Evolutionary conservation across 2,888 invertebrate species (phyloP), one percentile per base, ranked within the genome.

Genomic region (Ormyrus labotus): DNA sequence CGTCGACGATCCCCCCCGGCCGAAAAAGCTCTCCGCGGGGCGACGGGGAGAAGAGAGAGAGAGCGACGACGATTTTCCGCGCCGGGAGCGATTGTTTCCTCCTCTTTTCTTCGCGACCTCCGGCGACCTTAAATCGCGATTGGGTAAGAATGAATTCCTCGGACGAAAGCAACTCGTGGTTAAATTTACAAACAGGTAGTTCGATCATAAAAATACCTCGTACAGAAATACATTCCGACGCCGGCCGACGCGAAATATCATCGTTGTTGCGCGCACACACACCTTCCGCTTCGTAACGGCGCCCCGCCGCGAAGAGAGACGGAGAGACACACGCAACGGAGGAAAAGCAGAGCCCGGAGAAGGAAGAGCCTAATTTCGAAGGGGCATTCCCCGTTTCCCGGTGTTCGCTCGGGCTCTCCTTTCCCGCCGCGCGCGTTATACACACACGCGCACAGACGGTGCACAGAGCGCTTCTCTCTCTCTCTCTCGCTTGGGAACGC

Each of bases 401-500:
- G 13, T 19, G 50, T 19, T 53, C 67, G 19, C 19, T 19, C 1
- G 50, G 19, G 11, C 13, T 57, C 19, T 13, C 57, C 11, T 19
- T 19, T 19, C 19, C 1, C 19, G 19, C 19, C 19, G 19, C 19
- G 19, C 19, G 19, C 19, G 19, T 19, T 1, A 19, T 1, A 19
- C 19, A 19, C 19, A 19, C 63, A 34, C 5, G 6, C 9, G 4
- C 8, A 53, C 47, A 53, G 47, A 53, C 19, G 19, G 1, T 1
- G 13, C 13, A 1, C 19, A 0, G 19, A 19, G 19, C 19, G 19
- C 19, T 19, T 19, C 19, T 19, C 19, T 19, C 19, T 19, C 19
- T 19, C 19, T 19, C 19, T 19, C 19, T 57, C 50, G 61, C 77
- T 57, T 82, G 85, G 82, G 84, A 85, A 84, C 83, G 85, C 84